Evolutionary conservation across 92 coral and sea anemone genomes (phyloP), one percentile per base, ranked within the genome.

Genomic region (Bergia sp.): DNA sequence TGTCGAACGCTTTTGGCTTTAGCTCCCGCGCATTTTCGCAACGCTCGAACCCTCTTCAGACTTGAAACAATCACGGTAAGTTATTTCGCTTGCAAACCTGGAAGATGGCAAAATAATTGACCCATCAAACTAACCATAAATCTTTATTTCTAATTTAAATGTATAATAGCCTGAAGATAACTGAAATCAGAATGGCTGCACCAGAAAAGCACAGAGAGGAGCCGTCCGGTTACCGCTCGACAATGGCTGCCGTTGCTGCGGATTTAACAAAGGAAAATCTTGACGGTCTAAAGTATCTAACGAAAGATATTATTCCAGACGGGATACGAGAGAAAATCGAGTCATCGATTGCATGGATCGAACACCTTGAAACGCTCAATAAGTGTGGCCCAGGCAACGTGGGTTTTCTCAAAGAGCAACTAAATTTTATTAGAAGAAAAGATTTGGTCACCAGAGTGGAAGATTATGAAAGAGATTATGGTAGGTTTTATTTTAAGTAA

Each of bases 271-370:
- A 74, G 45, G 43, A 40, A 37, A 40, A 74, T 74, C 79, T 74
- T 40, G 79, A 74, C 37, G 16, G 79, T 15, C 79, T 74, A 74
- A 74, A 74, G 79, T 74, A 74, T 40, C 79, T 74, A 10, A 37
- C 79, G 16, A 74, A 74, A 38, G 43, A 11, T 2, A 37, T 74
- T 1, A 74, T 74, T 74, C 79, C 79, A 13, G 79, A 74, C 23
- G 79, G 79, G 79, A 74, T 37, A 12, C 41, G 79, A 20, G 79
- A 74, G 21, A 16, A 74, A 8, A 74, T 74, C 37, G 44, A 74
- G 16, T 74, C 79, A 21, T 37, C 79, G 8, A 74, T 74, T 3
- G 5, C 2, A 37, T 40, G 18, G 18, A 74, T 74, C 1, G 79
- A 74, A 7, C 47, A 7, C 45, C 79, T 74, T 16, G 79, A 74